Conservation (phyloP, 2,797 vertebrate species). For the Alauda arvensis region DNA sequence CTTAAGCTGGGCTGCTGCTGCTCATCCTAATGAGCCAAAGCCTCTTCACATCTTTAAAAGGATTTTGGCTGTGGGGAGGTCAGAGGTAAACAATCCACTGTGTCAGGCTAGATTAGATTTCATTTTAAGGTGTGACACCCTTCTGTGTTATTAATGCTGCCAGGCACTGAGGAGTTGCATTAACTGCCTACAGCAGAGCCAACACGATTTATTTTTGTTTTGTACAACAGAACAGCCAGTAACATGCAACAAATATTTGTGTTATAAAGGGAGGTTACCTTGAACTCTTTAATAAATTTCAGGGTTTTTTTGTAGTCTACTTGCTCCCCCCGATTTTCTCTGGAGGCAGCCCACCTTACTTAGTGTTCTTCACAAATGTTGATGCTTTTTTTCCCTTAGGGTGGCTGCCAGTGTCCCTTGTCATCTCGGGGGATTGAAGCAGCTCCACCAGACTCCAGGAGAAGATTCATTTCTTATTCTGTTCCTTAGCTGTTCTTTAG, state of each 20-base stretch:
- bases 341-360: not conserved
- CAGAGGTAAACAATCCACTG: slow-evolving; percentile 1
- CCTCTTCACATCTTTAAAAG: not conserved
- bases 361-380: not conserved
- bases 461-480: not conserved
- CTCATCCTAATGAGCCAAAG: slow-evolving; percentile 3
- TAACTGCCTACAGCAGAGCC: not conserved
- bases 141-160: not conserved
- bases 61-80: not conserved
- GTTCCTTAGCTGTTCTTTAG: not conserved
- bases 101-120: slow-evolving; percentile 11
- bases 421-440: not conserved
- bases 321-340: not conserved
- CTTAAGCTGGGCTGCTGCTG: slow-evolving; percentile 6
- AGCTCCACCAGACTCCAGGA: not conserved
- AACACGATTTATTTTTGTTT: not conserved
- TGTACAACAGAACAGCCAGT: not conserved
- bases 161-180: not conserved
- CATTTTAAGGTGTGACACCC: not conserved
- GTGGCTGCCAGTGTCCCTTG: rapidly evolving
- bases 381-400: not conserved
- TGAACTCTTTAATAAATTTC: not conserved
- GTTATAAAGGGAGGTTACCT: not conserved
- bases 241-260: not conserved
- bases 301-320: not conserved